These are phyloP conservation scores for Drosophila kikkawai DNA, from an alignment of 1,140 invertebrate genomes.

Conservation along the genomic window DNA sequence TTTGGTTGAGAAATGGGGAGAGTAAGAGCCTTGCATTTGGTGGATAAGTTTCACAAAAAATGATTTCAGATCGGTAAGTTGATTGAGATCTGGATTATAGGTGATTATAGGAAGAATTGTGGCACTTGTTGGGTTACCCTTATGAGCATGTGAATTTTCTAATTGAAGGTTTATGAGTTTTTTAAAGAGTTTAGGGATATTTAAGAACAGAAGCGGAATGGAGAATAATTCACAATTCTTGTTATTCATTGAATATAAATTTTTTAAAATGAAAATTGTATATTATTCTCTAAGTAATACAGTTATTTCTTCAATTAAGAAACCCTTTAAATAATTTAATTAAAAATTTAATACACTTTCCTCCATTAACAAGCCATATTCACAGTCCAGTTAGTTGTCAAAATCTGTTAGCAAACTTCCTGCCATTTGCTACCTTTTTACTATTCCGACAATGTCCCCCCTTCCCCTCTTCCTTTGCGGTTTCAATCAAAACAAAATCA, in stretches of 20 bases:
- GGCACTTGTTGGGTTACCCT: background rate
- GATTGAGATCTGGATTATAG: constrained; percentile 11
- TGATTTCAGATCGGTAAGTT: constrained; percentile 14
- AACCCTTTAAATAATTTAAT: background rate
- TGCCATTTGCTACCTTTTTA: constrained; percentile 12
- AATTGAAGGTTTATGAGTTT: background rate
- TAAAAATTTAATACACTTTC: background rate
- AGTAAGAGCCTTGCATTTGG: background rate
- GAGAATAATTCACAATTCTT: background rate
- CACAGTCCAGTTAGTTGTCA: constrained; percentile 34
- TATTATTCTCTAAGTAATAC: background rate
- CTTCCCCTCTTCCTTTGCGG: constrained; percentile 28
- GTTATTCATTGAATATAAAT: background rate
- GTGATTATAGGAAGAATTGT: background rate
- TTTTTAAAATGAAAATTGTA: background rate
- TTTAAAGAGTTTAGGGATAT: background rate
- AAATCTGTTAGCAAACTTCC: constrained; percentile 33
- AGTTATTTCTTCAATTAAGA: background rate
- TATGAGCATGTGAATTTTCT: background rate
- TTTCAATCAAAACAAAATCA: constrained; percentile 45
- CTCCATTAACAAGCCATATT: background rate
- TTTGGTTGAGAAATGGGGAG: background rate
- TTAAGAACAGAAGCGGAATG: background rate
- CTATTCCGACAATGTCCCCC: constrained; percentile 26
- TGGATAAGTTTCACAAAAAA: constrained; percentile 5